Conservation (phyloP, 2,888 invertebrate species). For the Drosophila birchii region DNA sequence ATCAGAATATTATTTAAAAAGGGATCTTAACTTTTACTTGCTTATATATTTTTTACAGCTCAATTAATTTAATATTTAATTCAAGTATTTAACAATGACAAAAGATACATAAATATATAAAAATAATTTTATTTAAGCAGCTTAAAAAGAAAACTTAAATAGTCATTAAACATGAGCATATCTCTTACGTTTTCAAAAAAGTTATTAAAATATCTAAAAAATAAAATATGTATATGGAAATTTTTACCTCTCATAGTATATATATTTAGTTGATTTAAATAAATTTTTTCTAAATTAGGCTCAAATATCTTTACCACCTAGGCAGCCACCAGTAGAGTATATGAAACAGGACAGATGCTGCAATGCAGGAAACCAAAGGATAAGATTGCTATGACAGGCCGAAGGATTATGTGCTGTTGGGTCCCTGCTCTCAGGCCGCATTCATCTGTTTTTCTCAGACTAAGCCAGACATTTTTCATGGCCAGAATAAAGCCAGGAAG, state of each 20-base stretch:
- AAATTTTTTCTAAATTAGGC: not conserved
- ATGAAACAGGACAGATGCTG: conserved; percentile 27
- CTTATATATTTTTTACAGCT: not conserved
- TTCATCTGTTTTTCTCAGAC: conserved; percentile 3
- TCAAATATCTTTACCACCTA: conserved; percentile 2
- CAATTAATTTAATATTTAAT: not conserved
- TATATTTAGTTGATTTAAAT: not conserved
- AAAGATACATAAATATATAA: too few species aligned
- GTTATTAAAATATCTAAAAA: too few species aligned
- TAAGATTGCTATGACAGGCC: conserved; percentile 35
- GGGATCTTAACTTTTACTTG: not conserved
- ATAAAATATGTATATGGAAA: too few species aligned
- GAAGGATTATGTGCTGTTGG: conserved; percentile 69
- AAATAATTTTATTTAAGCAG: too few species aligned
- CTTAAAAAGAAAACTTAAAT: too few species aligned
- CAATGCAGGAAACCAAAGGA: conserved; percentile 29
- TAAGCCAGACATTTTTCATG: conserved; percentile 64
- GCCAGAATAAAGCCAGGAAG: conserved; percentile 28
- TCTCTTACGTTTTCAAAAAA: not conserved
- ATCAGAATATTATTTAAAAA: not conserved
- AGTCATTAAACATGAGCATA: too few species aligned
- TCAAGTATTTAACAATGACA: not conserved
- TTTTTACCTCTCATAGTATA: too few species aligned
- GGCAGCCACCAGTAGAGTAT: conserved; percentile 9
- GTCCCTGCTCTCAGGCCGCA: not conserved